These are phyloP conservation scores for Sipunculus nudus DNA, from an alignment of 2,888 invertebrate genomes.

Conservation along the genomic window DNA sequence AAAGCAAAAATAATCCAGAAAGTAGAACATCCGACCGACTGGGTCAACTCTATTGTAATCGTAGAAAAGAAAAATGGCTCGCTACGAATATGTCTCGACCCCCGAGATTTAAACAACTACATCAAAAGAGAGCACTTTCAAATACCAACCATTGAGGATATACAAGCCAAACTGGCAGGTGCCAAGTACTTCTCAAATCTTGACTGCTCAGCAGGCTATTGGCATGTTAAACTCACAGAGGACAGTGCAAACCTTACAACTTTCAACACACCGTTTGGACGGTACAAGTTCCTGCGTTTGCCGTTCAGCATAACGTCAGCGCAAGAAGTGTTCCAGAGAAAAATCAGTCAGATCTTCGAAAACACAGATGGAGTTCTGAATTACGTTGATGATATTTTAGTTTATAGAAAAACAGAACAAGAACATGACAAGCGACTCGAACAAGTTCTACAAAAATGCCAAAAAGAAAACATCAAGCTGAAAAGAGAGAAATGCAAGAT, in stretches of 20 bases:
- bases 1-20: neutral
- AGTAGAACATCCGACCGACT: constrained; percentile 3
- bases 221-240: constrained; percentile 24
- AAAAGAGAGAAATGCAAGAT: constrained; percentile 11
- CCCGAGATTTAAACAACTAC: neutral
- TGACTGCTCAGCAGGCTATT: constrained; percentile 29
- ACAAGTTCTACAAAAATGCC: neutral
- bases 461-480: constrained; percentile 1
- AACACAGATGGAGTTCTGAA: neutral
- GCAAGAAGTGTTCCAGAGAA: constrained; percentile 32
- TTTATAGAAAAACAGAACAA: neutral
- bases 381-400: constrained; percentile 1
- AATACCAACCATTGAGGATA: constrained; percentile 35
- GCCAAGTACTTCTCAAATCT: constrained; percentile 34
- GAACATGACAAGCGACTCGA: constrained; percentile 1
- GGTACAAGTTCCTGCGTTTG: constrained; percentile 31
- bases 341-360: constrained; percentile 21
- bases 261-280: constrained; percentile 32
- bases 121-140: constrained; percentile 7
- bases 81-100: constrained; percentile 5
- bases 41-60: constrained; percentile 6
- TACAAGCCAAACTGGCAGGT: constrained; percentile 26
- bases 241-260: constrained; percentile 24
- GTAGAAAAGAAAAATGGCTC: constrained; percentile 6
- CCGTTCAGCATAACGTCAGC: constrained; percentile 35